Conservation (phyloP, 2,797 vertebrate species). For the Pangasius djambal region DNA sequence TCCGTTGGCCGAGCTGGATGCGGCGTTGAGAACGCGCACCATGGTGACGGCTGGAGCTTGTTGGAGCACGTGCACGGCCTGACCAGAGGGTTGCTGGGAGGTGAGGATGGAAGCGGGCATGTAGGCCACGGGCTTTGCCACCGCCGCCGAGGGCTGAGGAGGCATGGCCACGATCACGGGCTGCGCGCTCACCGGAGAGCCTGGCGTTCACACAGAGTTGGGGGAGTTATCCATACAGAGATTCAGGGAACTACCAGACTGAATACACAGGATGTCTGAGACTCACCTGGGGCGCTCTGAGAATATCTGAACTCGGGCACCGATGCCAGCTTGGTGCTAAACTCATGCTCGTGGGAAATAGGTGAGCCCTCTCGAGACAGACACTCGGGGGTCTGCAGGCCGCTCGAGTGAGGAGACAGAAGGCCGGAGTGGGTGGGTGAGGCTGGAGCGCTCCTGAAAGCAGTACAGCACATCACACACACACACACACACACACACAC, state of each 20-base stretch:
- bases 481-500: background rate
- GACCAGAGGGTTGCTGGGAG: slow-evolving; percentile 78
- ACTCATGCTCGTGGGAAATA: slow-evolving; percentile 87
- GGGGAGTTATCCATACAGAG: background rate
- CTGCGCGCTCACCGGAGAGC: slow-evolving; percentile 92
- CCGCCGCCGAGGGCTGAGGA: slow-evolving; percentile 76
- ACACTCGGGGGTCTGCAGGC: slow-evolving; percentile 96
- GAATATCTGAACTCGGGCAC: slow-evolving; percentile 96
- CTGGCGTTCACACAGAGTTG: slow-evolving; percentile 63
- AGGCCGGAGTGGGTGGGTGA: slow-evolving; percentile 96
- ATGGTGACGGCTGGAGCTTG: slow-evolving; percentile 90
- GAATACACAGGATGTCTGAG: background rate
- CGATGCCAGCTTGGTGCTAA: slow-evolving; percentile 89
- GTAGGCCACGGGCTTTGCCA: slow-evolving; percentile 88
- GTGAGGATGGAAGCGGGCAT: slow-evolving; percentile 85
- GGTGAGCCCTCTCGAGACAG: slow-evolving; percentile 96
- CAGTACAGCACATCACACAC: background rate
- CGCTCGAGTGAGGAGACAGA: slow-evolving; percentile 90
- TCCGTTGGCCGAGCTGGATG: slow-evolving; percentile 85
- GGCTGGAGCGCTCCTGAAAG: slow-evolving; percentile 91
- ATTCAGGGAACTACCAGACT: background rate
- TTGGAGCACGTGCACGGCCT: slow-evolving; percentile 90
- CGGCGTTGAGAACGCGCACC: slow-evolving; percentile 88
- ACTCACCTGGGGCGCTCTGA: slow-evolving; percentile 94
- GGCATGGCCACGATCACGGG: slow-evolving; percentile 94